Base-by-base conservation (phyloP, 1,140 invertebrate genomes). In the Cherax destructor region DNA sequence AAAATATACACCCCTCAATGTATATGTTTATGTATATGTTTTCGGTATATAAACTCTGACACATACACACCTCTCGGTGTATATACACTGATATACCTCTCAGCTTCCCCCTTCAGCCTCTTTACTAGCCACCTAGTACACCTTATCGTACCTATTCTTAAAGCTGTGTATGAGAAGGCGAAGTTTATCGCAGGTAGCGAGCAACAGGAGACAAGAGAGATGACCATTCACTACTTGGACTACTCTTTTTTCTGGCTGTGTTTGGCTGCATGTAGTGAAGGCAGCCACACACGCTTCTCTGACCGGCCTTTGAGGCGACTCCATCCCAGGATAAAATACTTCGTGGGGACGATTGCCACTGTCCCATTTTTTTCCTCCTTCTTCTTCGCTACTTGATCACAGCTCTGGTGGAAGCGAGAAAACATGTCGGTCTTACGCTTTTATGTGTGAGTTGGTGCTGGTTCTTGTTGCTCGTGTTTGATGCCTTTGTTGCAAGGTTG, bases 301-400 rank as follows among this genome's bases (percentile, higher is more conserved):
- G 52, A 13, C 24, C 49, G 13, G 5, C 80, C 80, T 83, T 83
- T 83, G 80, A 83, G 80, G 52, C n/a, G 80, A 61, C 80, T 83
- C 80, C n/a, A 47, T 59, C n/a, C 21, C n/a, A 65, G 52, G 80
- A 7, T 47, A 78, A 78, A 83, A 65, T 65, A 18, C 61, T 0
- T n/a, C 52, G 52, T 61, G 80, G 59, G 80, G 80, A 83, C 80
- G 80, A 83, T 83, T 83, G 80, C 80, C 80, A 61, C 80, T n/a
- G 80, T 83, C 13, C 18, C 24, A 83, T 61, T 83, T 83, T 85
- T 65, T 85, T 11, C 72, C 47, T 74, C 72, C 65, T 50, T 24
- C 65, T 74, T 85, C 49, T 24, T 5, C 65, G 30, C 49, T 85
- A 30, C 61, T 50, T 74, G 61, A 69, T 85, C 41, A 65, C 69